A percentile compares a stretch with the other conserved stretches of the same genome.
phyloP scores from a whole-genome alignment of 2,888 invertebrate genomes.

The Cheilosia variabilis region DNA sequence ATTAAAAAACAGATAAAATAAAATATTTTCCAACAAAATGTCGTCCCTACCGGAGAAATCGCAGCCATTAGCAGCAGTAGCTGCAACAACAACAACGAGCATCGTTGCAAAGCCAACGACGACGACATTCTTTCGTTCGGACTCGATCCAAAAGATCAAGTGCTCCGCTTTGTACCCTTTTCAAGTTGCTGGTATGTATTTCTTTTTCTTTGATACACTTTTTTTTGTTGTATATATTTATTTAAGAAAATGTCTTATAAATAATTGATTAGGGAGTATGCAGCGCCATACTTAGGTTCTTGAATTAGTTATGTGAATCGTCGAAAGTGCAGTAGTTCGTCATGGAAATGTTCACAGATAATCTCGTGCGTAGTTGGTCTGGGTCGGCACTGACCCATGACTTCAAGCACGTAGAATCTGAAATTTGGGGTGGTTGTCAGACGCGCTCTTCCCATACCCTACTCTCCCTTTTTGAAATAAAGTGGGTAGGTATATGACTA shows the following conservation, averaged over 20 bases:
- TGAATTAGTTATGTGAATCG: slow-evolving; percentile 8
- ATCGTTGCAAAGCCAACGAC: slow-evolving; percentile 45
- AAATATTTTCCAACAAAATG: slow-evolving; percentile 56
- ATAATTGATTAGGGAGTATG: slow-evolving; percentile 28
- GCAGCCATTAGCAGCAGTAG: slow-evolving; percentile 48
- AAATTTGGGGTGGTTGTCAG: neutral
- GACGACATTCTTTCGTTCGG: slow-evolving; percentile 65
- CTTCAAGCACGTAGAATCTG: neutral
- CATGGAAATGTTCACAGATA: neutral
- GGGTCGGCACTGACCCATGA: too few relatives aligned
- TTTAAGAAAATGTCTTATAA: slow-evolving; percentile 21
- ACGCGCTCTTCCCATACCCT: neutral
- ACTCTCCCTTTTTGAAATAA: too few relatives aligned
- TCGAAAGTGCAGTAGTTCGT: neutral
- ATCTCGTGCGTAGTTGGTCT: too few relatives aligned
- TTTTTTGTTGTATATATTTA: slow-evolving; percentile 1
- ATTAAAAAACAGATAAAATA: slow-evolving; percentile 14
- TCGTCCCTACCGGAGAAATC: slow-evolving; percentile 72
- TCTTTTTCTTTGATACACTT: slow-evolving; percentile 19
- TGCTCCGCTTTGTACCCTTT: slow-evolving; percentile 70
- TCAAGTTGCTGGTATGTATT: slow-evolving; percentile 70
- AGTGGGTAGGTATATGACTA: too few relatives aligned
- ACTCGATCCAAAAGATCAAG: slow-evolving; percentile 70
- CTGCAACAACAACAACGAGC: slow-evolving; percentile 28
- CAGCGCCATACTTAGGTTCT: neutral